These are phyloP conservation scores for Aphelenchoides avenae DNA, from an alignment of 1,140 invertebrate species.

Conservation along the genomic window DNA sequence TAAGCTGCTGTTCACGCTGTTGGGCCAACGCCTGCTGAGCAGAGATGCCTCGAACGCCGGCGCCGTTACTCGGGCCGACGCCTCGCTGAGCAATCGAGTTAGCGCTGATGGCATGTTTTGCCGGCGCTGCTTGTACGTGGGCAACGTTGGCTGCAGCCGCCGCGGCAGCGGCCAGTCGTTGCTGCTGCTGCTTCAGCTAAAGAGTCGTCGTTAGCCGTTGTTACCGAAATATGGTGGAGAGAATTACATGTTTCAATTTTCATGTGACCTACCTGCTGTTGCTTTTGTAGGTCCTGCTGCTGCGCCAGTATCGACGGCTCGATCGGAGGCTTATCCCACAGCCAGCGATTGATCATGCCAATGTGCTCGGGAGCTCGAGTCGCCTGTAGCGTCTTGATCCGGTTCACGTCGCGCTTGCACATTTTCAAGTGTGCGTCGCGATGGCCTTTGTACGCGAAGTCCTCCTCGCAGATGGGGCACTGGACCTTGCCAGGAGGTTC, in stretches of 20 bases:
- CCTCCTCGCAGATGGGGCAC: slow-evolving; percentile 46
- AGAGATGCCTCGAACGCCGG: too few species aligned
- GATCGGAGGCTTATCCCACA: slow-evolving; percentile 42
- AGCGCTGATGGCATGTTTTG: too few species aligned
- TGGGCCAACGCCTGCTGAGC: too few species aligned
- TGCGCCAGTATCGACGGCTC: slow-evolving; percentile 35
- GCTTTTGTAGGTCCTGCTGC: slow-evolving; percentile 33
- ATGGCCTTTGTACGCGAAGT: slow-evolving; percentile 46
- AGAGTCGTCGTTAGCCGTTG: background rate
- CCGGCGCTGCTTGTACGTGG: too few species aligned
- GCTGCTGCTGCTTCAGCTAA: slow-evolving; percentile 28
- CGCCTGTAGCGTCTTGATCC: slow-evolving; percentile 21
- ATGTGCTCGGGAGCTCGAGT: slow-evolving; percentile 28
- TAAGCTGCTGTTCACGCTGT: too few species aligned
- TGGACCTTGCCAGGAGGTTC: slow-evolving; percentile 40
- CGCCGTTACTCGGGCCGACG: too few species aligned
- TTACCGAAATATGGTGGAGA: background rate
- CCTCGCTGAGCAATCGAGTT: too few species aligned
- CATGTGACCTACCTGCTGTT: slow-evolving; percentile 18
- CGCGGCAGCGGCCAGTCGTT: slow-evolving; percentile 10
- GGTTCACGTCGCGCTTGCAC: slow-evolving; percentile 29
- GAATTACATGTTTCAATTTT: slow-evolving; percentile 3
- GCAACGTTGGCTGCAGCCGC: too few species aligned
- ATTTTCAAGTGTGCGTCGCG: slow-evolving; percentile 39
- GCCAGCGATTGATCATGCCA: slow-evolving; percentile 41